Evolutionary conservation across 2,797 vertebrate species (phyloP), one percentile per base, ranked within the genome.

Genomic region (Enteromius treurensis): DNA sequence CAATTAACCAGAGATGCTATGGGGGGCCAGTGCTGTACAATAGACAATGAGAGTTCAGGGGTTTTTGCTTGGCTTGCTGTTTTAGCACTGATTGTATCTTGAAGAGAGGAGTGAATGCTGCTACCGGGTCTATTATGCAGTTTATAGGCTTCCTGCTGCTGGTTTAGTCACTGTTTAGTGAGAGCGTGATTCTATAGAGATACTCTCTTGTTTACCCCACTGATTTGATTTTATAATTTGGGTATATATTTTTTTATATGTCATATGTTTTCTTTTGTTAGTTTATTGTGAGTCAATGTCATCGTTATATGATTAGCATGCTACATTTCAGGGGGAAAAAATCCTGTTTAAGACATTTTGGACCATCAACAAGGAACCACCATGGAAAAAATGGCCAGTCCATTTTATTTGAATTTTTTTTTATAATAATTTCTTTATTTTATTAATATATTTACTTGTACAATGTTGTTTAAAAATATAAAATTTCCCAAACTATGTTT

Each of bases 51-150:
- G 84, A 88, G 87, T 42, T 81, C 75, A 79, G 81, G 83, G 84
- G 81, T 90, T 87, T 90, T 87, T 90, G 88, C 88, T 86, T 85
- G 82, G 77, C 81, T 84, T 89, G 92, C 90, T 91, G 91, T 91
- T 92, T 84, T 70, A 69, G 83, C 64, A 65, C 86, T 69, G 89
- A 92, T 91, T 92, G 85, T 86, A 91, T 94, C 91, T 92, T 88
- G 69, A 90, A 91, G 88, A 91, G 87, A 88, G 86, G 81, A 89
- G 84, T 88, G 85, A 90, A 91, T 70, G 75, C 86, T 78, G 49
- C 86, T 82, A 79, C 80, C 88, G 89, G 87, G 88, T 85, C 82
- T 81, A 77, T 92, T 86, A 91, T 87, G 82, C 90, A 87, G 76
- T 90, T 90, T 80, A 91, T 89, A 86, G 90, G 80, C 91, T 91